Evolutionary conservation across 2,113 vertebrate genomes (phyloP).

Genomic region (Heterocephalus glaber): DNA sequence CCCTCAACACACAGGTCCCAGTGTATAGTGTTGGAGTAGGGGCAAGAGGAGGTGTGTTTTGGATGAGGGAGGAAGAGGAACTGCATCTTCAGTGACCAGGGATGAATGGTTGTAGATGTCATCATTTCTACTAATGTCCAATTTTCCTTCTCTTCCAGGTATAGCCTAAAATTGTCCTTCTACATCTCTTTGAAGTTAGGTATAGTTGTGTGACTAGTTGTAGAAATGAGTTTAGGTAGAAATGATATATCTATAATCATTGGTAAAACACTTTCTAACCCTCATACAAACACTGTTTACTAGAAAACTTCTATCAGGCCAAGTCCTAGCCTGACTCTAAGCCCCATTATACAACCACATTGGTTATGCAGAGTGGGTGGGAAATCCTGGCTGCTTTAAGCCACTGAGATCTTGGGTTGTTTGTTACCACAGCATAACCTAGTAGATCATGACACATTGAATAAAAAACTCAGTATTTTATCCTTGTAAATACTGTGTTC

Average conservation of each 20-base stretch:
- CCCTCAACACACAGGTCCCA: fast-evolving
- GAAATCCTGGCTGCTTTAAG: neutral
- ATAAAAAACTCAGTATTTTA: neutral
- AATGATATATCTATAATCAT: neutral
- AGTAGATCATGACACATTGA: neutral
- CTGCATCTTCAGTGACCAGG: neutral
- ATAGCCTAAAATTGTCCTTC: neutral
- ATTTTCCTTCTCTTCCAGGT: neutral
- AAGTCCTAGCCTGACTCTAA: neutral
- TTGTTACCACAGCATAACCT: neutral
- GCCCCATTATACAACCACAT: neutral
- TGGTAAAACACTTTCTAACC: neutral
- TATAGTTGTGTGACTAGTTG: neutral
- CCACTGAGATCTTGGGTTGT: neutral
- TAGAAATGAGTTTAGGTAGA: neutral
- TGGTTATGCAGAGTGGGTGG: neutral
- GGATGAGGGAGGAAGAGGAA: neutral
- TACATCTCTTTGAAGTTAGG: neutral
- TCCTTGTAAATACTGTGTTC: neutral
- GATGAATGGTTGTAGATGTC: neutral
- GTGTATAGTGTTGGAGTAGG: neutral
- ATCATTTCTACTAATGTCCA: neutral
- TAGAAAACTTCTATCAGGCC: neutral
- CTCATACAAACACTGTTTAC: neutral
- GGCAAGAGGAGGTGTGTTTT: neutral